phyloP scores from a whole-genome alignment of 2,797 vertebrate species.

The Hyperoplus lanceolatus region DNA sequence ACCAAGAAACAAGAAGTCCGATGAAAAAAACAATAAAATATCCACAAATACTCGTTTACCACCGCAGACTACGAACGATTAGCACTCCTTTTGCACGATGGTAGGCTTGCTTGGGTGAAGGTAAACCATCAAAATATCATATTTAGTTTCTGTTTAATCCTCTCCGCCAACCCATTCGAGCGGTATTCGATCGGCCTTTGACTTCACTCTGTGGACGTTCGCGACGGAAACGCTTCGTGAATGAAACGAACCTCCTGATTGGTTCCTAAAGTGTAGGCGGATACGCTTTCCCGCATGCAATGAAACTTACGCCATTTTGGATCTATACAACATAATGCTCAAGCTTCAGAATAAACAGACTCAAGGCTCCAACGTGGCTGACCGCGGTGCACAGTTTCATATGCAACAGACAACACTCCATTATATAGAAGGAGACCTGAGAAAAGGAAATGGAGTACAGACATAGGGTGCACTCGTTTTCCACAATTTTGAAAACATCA shows the following conservation, averaged over 20 bases:
- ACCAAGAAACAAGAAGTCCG: slow-evolving; percentile 76
- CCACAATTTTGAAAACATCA: fast-evolving
- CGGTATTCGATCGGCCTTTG: slow-evolving; percentile 86
- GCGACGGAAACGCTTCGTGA: slow-evolving; percentile 72
- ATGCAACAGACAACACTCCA: slow-evolving; percentile 69
- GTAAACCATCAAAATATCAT: slow-evolving; percentile 78
- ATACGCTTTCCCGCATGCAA: slow-evolving; percentile 21
- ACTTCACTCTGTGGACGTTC: slow-evolving; percentile 76
- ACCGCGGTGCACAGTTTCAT: slow-evolving; percentile 65
- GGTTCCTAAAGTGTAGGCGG: slow-evolving; percentile 74
- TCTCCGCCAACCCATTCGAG: slow-evolving; percentile 81
- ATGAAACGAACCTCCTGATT: slow-evolving; percentile 76
- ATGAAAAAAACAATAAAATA: slow-evolving; percentile 72
- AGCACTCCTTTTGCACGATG: slow-evolving; percentile 58
- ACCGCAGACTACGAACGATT: slow-evolving; percentile 52
- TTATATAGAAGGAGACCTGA: slow-evolving; percentile 73
- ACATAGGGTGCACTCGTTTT: slow-evolving; percentile 62
- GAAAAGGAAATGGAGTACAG: slow-evolving; percentile 83
- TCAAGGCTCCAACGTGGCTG: slow-evolving; percentile 71
- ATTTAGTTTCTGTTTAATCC: slow-evolving; percentile 84
- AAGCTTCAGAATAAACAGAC: background rate
- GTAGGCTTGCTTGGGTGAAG: slow-evolving; percentile 49
- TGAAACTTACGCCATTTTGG: slow-evolving; percentile 86
- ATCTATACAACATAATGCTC: slow-evolving; percentile 25
- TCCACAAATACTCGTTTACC: slow-evolving; percentile 71